Evolutionary conservation across 2,113 vertebrate genomes (phyloP).

Genomic region (Fulica atra): DNA sequence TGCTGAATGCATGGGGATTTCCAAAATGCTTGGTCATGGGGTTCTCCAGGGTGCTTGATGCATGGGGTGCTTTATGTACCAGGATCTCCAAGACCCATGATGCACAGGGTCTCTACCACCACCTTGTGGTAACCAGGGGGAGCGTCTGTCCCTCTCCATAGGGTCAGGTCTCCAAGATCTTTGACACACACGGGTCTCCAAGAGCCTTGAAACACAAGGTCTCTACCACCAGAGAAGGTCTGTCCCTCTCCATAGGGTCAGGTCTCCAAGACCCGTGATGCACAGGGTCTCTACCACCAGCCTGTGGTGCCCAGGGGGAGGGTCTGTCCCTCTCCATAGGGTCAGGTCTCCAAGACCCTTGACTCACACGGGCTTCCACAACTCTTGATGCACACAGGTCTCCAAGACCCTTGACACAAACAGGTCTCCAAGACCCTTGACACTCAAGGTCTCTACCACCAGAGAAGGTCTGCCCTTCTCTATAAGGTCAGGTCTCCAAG

Average conservation of each 20-base stretch:
- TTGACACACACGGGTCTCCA: neutral
- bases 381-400: neutral
- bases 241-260: no score
- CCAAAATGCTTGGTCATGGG: neutral
- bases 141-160: no score
- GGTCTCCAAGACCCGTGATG: neutral
- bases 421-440: fast-evolving
- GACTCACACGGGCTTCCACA: neutral
- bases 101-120: no score
- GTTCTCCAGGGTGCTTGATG: fast-evolving
- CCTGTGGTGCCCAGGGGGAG: no score
- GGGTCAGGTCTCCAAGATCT: fast-evolving
- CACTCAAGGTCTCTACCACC: no score
- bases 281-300: neutral
- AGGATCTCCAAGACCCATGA: fast-evolving
- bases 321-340: no score
- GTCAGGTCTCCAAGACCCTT: neutral
- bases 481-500: neutral
- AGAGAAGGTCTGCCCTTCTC: no score
- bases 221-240: no score
- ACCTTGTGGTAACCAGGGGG: no score
- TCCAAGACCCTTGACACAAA: fast-evolving
- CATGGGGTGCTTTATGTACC: neutral
- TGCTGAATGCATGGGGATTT: fast-evolving
- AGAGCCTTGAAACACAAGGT: no score